Conservation (phyloP, 2,888 invertebrate species). For the Caprella mutica region DNA sequence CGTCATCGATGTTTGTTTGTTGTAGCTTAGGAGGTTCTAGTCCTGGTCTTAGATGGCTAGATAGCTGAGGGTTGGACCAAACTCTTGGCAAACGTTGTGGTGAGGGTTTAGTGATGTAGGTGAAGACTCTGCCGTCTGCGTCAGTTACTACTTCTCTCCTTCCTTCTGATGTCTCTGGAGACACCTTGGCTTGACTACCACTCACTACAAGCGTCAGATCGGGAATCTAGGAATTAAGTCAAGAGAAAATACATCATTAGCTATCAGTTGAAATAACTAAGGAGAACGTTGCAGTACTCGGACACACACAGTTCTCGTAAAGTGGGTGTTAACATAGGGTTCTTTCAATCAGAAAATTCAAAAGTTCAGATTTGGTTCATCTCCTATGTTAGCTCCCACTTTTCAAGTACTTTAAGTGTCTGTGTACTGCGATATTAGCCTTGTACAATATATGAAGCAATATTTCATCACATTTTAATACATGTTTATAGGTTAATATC, state of each 20-base stretch:
- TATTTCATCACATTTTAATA: too few species aligned
- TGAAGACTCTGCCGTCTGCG: slow-evolving; percentile 24
- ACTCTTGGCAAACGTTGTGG: slow-evolving; percentile 51
- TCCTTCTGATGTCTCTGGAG: slow-evolving; percentile 2
- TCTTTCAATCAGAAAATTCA: too few species aligned
- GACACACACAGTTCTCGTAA: too few species aligned
- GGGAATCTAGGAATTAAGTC: slow-evolving; percentile 20
- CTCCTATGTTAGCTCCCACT: too few species aligned
- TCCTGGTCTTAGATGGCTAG: slow-evolving; percentile 45
- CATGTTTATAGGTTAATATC: too few species aligned
- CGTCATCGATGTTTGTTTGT: slow-evolving; percentile 74
- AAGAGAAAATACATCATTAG: neutral
- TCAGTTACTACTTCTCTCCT: slow-evolving; percentile 4
- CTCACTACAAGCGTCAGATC: slow-evolving; percentile 28
- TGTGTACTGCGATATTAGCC: too few species aligned
- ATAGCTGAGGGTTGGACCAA: slow-evolving; percentile 59
- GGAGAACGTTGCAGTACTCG: too few species aligned
- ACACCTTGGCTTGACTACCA: slow-evolving; percentile 23
- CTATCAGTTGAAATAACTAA: neutral
- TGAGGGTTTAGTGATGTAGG: slow-evolving; percentile 14
- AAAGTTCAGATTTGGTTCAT: too few species aligned
- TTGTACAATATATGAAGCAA: too few species aligned
- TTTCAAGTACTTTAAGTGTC: too few species aligned
- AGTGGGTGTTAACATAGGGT: too few species aligned
- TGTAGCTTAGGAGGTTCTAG: slow-evolving; percentile 69